Conservation (phyloP, 1,140 invertebrate genomes). For the Drosophila takahashii region DNA sequence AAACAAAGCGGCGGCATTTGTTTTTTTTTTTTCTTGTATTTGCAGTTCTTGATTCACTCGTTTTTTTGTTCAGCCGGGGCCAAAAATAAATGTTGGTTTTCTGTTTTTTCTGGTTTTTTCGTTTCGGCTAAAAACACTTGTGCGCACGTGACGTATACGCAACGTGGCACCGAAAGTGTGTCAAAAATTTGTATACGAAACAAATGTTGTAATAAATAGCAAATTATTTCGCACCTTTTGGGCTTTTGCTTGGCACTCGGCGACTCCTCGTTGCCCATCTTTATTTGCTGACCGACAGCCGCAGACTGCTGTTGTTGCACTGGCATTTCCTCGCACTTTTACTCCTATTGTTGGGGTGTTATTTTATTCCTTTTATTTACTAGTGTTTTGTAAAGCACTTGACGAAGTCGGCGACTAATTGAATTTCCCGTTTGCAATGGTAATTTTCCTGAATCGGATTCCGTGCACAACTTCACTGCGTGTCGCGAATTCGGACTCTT, state of each 20-base stretch:
- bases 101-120: slow-evolving; percentile 14
- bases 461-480: slow-evolving; percentile 35
- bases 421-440: slow-evolving; percentile 33
- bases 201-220: slow-evolving; percentile 33
- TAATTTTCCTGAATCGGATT: slow-evolving; percentile 22
- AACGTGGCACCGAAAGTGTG: slow-evolving; percentile 66
- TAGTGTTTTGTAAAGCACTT: slow-evolving; percentile 15
- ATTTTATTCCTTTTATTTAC: background rate
- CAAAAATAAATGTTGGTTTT: slow-evolving; percentile 37
- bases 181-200: slow-evolving; percentile 42
- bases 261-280: slow-evolving; percentile 25
- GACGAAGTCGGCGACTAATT: slow-evolving; percentile 6
- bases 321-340: slow-evolving; percentile 48
- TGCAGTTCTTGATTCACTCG: slow-evolving; percentile 29
- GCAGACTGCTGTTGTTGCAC: slow-evolving; percentile 17
- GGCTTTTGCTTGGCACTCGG: slow-evolving; percentile 38
- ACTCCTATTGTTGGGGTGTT: slow-evolving; percentile 14
- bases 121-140: slow-evolving; percentile 2
- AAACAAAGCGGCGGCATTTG: slow-evolving; percentile 35
- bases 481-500: slow-evolving; percentile 34
- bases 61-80: slow-evolving; percentile 1
- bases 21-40: slow-evolving; percentile 10
- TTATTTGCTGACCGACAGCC: slow-evolving; percentile 4
- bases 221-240: slow-evolving; percentile 61
- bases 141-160: slow-evolving; percentile 70